Evolutionary conservation across 2,797 vertebrate genomes (phyloP).

Genomic region (Parambassis ranga): DNA sequence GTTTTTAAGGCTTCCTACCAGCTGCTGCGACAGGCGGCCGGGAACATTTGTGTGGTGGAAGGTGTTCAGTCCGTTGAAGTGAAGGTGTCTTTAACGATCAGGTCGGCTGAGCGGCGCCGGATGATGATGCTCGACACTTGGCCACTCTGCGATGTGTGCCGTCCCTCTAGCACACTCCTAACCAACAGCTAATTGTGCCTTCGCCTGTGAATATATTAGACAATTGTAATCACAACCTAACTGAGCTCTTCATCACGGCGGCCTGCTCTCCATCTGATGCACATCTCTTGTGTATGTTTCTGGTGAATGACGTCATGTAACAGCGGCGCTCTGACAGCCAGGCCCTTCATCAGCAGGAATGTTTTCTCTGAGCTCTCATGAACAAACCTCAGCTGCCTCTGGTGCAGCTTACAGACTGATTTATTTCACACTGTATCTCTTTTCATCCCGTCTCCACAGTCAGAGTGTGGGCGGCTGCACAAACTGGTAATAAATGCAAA

Average conservation of each 20-base stretch:
- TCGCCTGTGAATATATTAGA: neutral
- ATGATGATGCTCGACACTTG: no score
- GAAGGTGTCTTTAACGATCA: no score
- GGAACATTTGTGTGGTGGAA: no score
- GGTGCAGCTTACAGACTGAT: neutral
- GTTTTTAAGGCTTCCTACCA: no score
- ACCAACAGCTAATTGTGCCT: neutral
- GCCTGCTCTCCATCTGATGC: neutral
- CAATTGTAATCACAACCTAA: neutral
- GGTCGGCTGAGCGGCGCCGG: no score
- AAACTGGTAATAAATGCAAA: slow-evolving; percentile 48
- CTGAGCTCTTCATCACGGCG: neutral
- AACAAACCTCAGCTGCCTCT: neutral
- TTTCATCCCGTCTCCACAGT: slow-evolving; percentile 12
- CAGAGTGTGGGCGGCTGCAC: slow-evolving; percentile 45
- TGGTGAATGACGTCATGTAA: neutral
- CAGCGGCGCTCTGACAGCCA: neutral
- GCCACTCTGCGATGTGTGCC: no score
- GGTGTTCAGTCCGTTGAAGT: no score
- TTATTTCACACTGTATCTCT: neutral
- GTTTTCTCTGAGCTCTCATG: neutral
- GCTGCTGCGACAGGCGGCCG: no score
- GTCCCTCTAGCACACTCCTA: no score
- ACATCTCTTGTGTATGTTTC: neutral
- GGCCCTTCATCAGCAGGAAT: no score